Evolutionary conservation across 2,888 invertebrate genomes (phyloP).

Genomic region (Diachrysia chrysitis): DNA sequence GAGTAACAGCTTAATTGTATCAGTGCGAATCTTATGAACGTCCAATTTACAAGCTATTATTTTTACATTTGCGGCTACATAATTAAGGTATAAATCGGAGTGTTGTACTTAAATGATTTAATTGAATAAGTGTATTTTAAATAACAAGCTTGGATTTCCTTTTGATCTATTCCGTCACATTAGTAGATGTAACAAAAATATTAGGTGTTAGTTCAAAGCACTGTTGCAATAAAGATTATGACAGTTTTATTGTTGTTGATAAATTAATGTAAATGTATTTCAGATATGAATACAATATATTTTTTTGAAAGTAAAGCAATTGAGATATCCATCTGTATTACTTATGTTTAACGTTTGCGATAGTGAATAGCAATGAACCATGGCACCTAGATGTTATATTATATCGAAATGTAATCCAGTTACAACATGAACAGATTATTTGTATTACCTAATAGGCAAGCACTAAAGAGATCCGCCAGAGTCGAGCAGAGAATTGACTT

Average conservation of each 20-base stretch:
- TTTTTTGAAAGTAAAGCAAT: background rate
- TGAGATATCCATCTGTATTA: background rate
- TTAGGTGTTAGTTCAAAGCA: no score
- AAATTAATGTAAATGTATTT: no score
- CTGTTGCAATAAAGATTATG: no score
- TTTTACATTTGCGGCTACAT: slow-evolving; percentile 20
- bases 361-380: slow-evolving; percentile 35
- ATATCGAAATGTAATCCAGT: slow-evolving; percentile 20
- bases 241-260: no score
- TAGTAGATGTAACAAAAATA: no score
- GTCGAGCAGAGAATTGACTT: no score
- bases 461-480: no score
- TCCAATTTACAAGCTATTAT: slow-evolving; percentile 39
- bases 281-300: no score
- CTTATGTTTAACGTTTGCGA: slow-evolving; percentile 23
- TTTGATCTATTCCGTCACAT: no score
- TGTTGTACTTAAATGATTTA: background rate
- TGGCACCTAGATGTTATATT: slow-evolving; percentile 26
- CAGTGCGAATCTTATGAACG: slow-evolving; percentile 2
- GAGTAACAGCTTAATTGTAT: slow-evolving; percentile 23
- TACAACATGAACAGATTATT: slow-evolving; percentile 12
- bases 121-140: background rate
- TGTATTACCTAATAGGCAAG: slow-evolving; percentile 20
- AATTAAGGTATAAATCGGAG: background rate
- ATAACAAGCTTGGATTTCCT: no score